These are phyloP conservation scores for Epinephelus malabaricus DNA, from an alignment of 2,797 vertebrate species.

Conservation along the genomic window DNA sequence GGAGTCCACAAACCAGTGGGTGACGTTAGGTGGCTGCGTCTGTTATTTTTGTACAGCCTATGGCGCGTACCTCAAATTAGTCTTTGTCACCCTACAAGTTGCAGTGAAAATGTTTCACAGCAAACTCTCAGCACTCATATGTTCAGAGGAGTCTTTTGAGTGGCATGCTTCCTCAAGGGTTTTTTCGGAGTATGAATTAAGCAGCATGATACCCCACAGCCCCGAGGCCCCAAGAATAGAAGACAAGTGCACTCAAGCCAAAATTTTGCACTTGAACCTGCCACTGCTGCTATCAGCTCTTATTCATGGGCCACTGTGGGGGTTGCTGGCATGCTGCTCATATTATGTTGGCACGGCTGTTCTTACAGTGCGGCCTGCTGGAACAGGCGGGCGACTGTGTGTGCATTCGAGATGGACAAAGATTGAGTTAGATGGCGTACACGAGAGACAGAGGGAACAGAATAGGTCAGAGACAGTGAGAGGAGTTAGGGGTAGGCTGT, in stretches of 20 bases:
- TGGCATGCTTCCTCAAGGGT: slow-evolving; percentile 11
- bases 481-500: neutral
- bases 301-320: slow-evolving; percentile 67
- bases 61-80: neutral
- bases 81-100: slow-evolving; percentile 3
- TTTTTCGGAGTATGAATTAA: slow-evolving; percentile 55
- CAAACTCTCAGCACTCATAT: slow-evolving; percentile 10
- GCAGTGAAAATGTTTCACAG: slow-evolving; percentile 28
- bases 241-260: slow-evolving; percentile 52
- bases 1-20: too few relatives aligned
- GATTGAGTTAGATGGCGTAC: slow-evolving; percentile 36
- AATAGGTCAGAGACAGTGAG: slow-evolving; percentile 28
- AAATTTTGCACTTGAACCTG: slow-evolving; percentile 69
- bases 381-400: slow-evolving; percentile 11
- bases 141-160: slow-evolving; percentile 34
- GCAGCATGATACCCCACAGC: slow-evolving; percentile 48
- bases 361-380: slow-evolving; percentile 54
- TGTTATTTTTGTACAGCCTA: too few relatives aligned
- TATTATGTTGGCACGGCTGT: slow-evolving; percentile 64
- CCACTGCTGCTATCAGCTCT: slow-evolving; percentile 63
- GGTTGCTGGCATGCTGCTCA: slow-evolving; percentile 66
- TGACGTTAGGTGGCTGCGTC: too few relatives aligned
- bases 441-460: slow-evolving; percentile 26
- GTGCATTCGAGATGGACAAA: slow-evolving; percentile 45
- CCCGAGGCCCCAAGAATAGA: slow-evolving; percentile 57